Conservation (phyloP, 2,797 vertebrate species). For the Propithecus perrieri region DNA sequence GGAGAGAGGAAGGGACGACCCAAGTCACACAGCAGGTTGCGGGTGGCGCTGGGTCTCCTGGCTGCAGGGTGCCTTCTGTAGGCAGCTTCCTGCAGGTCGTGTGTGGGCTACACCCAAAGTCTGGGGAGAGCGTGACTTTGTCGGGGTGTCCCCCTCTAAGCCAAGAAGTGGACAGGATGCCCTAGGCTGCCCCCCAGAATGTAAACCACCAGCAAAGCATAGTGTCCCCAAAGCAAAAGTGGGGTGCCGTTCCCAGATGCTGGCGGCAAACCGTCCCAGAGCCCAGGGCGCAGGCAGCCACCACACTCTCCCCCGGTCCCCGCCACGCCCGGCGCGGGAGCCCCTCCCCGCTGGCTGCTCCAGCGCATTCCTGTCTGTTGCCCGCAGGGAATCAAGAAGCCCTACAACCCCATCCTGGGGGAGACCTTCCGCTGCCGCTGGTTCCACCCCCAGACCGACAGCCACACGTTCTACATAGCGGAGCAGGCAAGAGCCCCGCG, state of each 20-base stretch:
- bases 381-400: conserved; percentile 96
- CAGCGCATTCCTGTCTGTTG: neutral
- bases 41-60: neutral
- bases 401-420: conserved; percentile 97
- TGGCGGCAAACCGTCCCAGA: rapidly evolving
- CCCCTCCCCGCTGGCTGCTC: neutral
- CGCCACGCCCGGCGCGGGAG: rapidly evolving
- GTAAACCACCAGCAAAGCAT: neutral
- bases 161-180: neutral
- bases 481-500: conserved; percentile 89
- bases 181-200: too few species aligned
- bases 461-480: conserved; percentile 97
- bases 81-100: neutral
- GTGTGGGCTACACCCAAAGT: neutral
- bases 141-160: neutral
- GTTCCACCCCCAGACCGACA: conserved; percentile 94
- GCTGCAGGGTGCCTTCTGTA: neutral
- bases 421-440: conserved; percentile 98
- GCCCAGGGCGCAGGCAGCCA: rapidly evolving
- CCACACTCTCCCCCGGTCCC: rapidly evolving
- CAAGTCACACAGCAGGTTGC: neutral
- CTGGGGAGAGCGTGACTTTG: neutral
- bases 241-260: neutral
- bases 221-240: neutral
- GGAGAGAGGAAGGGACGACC: neutral